These are phyloP conservation scores for Copsychus sechellarum DNA, from an alignment of 2,113 vertebrate species.

Conservation along the genomic window DNA sequence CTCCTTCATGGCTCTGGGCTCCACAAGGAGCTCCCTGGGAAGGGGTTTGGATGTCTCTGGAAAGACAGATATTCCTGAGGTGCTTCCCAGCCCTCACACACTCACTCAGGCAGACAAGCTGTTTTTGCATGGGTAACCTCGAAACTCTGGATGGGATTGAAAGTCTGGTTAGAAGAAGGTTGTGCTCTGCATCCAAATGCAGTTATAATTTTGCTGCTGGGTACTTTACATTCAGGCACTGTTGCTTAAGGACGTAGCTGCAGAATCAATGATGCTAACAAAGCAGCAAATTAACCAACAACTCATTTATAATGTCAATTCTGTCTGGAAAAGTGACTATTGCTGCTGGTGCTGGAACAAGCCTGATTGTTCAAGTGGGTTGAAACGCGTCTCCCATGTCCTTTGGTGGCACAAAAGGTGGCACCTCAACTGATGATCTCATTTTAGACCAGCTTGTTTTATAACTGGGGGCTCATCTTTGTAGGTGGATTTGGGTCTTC, in stretches of 20 bases:
- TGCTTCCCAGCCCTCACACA: accelerated
- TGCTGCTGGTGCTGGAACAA: not conserved
- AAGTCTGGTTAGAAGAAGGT: not conserved
- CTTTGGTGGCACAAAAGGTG: not conserved
- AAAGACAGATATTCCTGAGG: not conserved
- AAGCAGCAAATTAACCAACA: constrained; percentile 9
- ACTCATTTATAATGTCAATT: constrained; percentile 12
- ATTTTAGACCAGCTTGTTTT: not conserved
- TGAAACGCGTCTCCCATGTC: not conserved
- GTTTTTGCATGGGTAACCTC: constrained; percentile 1
- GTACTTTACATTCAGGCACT: constrained; percentile 18
- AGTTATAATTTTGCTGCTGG: not conserved
- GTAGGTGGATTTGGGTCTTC: not conserved
- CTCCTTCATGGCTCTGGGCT: not conserved
- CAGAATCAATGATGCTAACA: not conserved
- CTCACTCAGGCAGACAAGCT: not conserved
- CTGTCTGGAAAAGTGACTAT: not conserved
- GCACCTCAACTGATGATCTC: accelerated
- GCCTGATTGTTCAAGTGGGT: not conserved
- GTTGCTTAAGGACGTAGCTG: not conserved
- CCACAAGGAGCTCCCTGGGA: not conserved
- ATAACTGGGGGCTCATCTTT: not conserved
- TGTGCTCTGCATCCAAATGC: constrained; percentile 10
- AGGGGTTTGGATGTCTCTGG: not conserved
- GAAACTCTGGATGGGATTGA: not conserved